phyloP scores from a whole-genome alignment of 2,888 invertebrate genomes.

The Spialia ferax region DNA sequence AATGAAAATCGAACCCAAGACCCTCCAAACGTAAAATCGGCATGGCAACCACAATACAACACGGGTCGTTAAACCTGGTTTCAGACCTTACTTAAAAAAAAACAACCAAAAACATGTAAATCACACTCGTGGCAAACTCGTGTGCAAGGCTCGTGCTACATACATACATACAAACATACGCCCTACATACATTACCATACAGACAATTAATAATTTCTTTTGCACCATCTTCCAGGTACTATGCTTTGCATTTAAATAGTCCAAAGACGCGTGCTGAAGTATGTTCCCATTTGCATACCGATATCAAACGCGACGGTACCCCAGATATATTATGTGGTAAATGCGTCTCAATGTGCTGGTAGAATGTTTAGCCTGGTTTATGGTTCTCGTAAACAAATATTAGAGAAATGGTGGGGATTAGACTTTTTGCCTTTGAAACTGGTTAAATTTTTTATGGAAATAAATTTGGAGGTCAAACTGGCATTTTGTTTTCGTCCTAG shows the following conservation, averaged over 20 bases:
- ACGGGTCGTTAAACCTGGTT: background rate
- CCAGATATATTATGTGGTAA: slow-evolving; percentile 44
- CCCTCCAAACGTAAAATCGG: too few species aligned
- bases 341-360: slow-evolving; percentile 30
- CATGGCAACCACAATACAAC: background rate
- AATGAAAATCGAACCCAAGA: too few species aligned
- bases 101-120: slow-evolving; percentile 22
- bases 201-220: slow-evolving; percentile 74
- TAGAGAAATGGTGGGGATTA: background rate
- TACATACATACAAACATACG: slow-evolving; percentile 57
- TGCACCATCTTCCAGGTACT: slow-evolving; percentile 58
- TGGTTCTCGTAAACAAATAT: slow-evolving; percentile 5
- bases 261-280: slow-evolving; percentile 68
- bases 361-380: slow-evolving; percentile 29
- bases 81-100: background rate
- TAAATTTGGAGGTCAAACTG: background rate
- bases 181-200: slow-evolving; percentile 78
- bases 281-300: slow-evolving; percentile 60
- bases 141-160: slow-evolving; percentile 58
- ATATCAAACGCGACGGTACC: slow-evolving; percentile 56
- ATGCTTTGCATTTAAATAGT: slow-evolving; percentile 73
- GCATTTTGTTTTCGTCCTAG: background rate
- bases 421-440: background rate
- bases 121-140: slow-evolving; percentile 56
- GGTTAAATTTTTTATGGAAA: background rate